These are phyloP conservation scores for Peromyscus aztecus DNA, from an alignment of 2,797 vertebrate species.

Conservation along the genomic window DNA sequence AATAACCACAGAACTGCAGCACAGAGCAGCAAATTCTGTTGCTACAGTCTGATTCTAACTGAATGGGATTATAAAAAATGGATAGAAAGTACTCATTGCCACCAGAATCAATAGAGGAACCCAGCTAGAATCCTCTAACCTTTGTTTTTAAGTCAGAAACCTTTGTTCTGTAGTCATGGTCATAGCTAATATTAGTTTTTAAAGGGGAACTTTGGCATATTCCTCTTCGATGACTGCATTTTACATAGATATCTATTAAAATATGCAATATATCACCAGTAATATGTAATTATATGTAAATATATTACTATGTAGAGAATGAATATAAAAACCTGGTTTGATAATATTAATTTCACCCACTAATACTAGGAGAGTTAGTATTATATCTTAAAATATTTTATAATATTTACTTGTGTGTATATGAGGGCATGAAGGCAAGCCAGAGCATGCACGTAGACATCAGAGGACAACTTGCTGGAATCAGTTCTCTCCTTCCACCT, in stretches of 20 bases:
- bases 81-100: not conserved
- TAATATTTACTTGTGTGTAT: not conserved
- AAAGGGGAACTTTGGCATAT: not conserved
- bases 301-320: not conserved
- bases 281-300: not conserved
- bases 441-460: not conserved
- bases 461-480: not conserved
- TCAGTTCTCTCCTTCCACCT: not conserved
- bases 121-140: not conserved
- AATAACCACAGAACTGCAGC: not conserved
- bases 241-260: not conserved
- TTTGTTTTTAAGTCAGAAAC: not conserved
- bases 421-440: not conserved
- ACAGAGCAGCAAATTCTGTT: conserved; percentile 45
- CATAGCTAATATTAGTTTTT: not conserved
- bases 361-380: not conserved
- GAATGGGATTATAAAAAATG: not conserved
- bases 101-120: not conserved
- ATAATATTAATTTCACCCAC: not conserved
- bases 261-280: not conserved
- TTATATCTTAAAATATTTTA: not conserved
- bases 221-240: not conserved
- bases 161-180: not conserved
- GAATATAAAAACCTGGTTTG: not conserved
- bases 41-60: not conserved